Evolutionary conservation across 2,113 vertebrate genomes (phyloP), one percentile per base, ranked within the genome.

Genomic region (Lanius ludovicianus): DNA sequence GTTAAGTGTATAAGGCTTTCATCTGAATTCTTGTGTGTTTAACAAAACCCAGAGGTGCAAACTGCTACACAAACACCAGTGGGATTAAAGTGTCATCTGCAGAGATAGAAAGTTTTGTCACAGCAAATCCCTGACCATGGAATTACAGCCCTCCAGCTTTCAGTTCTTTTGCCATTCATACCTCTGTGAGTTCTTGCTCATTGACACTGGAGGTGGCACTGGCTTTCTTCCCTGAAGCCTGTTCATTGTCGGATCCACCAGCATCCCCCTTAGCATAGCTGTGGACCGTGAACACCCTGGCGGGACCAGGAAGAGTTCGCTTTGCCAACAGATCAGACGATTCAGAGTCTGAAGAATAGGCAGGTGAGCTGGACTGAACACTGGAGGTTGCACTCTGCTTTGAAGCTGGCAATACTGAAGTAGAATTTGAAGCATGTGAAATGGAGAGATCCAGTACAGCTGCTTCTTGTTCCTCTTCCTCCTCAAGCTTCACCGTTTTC

Each of bases 211-310:
- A 37, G 10, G 97, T 62, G 64, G 88, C 44, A 25, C 96, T 96
- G 63, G 92, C 96, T 89, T 98, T 98, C 94, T 96, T 98, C 77
- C 96, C 95, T 28, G 70, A 76, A 69, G 59, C 83, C 18, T 97
- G 98, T 24, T 97, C 98, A 37, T 5, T 87, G 74, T 95, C 95
- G 1, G 95, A 89, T 9, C 79, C 75, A 1, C 97, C 96, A 53
- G 98, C 98, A 88, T 92, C 93, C 71, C 98, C 99, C 55, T 95
- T 96, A 37, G 98, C 97, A 24, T 98, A 99, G 97, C 98, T 99
- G 62, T 99, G 99, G 20, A 99, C 98, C 16, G 99, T 98, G 62
- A 99, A 96, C 60, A 98, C 97, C 52, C 98, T 98, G 10, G 98
- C 98, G 53, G 98, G 97, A 78, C 98, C 98, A 44, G 98, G 95